phyloP scores from a whole-genome alignment of 2,797 vertebrate species.

The Avahi laniger region DNA sequence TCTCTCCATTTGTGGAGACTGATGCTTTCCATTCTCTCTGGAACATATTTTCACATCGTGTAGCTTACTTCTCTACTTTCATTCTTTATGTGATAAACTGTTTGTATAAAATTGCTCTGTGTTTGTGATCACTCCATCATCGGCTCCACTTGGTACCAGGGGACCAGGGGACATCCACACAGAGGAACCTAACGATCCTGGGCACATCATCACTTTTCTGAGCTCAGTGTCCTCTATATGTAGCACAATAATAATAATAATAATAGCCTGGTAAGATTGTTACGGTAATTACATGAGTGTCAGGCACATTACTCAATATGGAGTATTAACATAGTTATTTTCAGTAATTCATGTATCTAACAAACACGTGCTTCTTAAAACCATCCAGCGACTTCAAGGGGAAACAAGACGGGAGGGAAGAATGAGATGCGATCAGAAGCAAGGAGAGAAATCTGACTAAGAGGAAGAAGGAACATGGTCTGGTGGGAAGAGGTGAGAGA shows the following conservation, averaged over 20 bases:
- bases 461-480: neutral
- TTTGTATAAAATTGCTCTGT: too few relatives aligned
- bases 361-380: neutral
- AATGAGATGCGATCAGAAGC: neutral
- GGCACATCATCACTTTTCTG: neutral
- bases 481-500: rapidly evolving
- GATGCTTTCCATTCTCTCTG: too few relatives aligned
- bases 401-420: rapidly evolving
- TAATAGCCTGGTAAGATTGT: rapidly evolving
- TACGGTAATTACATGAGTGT: neutral
- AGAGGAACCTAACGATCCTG: too few relatives aligned
- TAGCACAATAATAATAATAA: neutral
- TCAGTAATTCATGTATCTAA: neutral
- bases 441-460: neutral
- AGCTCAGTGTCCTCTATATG: neutral
- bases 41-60: too few relatives aligned
- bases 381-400: neutral
- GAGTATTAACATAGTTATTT: neutral
- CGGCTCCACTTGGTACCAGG: too few relatives aligned
- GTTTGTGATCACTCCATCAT: too few relatives aligned
- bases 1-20: too few relatives aligned
- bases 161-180: too few relatives aligned
- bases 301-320: rapidly evolving
- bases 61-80: too few relatives aligned
- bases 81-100: too few relatives aligned